Percentiles rank a stretch among this genome's conserved stretches.
These are phyloP conservation scores for Champsocephalus esox DNA, from an alignment of 2,797 vertebrate genomes.

Conservation along the genomic window DNA sequence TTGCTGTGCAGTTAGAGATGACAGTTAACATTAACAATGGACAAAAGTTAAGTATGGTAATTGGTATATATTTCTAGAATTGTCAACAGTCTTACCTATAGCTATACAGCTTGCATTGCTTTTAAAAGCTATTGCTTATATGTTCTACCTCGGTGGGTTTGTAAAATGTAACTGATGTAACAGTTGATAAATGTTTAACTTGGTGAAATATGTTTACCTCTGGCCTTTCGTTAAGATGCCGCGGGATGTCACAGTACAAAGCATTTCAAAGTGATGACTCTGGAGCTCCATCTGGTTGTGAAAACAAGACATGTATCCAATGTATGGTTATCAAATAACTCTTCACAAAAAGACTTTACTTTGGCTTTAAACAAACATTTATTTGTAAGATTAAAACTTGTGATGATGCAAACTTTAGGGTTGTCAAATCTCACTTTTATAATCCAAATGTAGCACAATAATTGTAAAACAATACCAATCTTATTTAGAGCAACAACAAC, in stretches of 20 bases:
- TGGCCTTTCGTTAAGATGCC: background rate
- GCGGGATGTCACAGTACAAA: background rate
- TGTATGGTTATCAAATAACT: background rate
- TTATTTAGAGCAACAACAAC: conserved; percentile 20
- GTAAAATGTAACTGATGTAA: background rate
- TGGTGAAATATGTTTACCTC: background rate
- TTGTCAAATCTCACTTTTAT: conserved; percentile 22
- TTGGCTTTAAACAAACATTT: conserved; percentile 55
- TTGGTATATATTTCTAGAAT: background rate
- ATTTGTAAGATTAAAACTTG: conserved; percentile 54
- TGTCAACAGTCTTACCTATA: background rate
- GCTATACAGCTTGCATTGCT: background rate
- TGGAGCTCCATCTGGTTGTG: conserved; percentile 57
- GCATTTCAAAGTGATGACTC: conserved; percentile 23
- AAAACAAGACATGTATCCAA: background rate
- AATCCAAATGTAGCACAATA: conserved; percentile 5
- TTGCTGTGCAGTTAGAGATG: background rate
- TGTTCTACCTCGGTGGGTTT: background rate
- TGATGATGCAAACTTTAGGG: conserved; percentile 27
- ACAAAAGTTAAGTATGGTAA: background rate
- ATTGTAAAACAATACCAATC: conserved; percentile 32
- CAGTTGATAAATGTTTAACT: background rate
- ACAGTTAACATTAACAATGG: no score
- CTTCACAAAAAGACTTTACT: background rate
- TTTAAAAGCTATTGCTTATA: background rate